Conservation (phyloP, 1,140 invertebrate genomes). For the Drosophila kohkoa region DNA sequence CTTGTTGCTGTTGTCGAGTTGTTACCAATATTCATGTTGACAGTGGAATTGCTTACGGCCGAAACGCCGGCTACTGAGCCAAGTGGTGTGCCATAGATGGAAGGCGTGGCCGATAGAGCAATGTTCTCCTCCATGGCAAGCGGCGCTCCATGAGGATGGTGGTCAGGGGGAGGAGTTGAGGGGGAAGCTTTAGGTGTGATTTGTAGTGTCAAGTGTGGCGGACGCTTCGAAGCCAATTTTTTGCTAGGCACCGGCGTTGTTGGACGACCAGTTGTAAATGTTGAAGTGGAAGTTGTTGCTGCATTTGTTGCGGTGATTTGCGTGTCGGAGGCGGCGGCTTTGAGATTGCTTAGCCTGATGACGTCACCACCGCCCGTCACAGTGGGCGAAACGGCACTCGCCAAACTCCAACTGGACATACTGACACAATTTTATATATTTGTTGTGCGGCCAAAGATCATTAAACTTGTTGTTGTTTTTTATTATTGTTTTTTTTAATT, state of each 20-base stretch:
- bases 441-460: slow-evolving; percentile 13
- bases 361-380: slow-evolving; percentile 64
- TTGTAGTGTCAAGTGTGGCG: slow-evolving; percentile 59
- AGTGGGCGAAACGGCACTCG: slow-evolving; percentile 64
- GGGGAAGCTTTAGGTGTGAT: slow-evolving; percentile 27
- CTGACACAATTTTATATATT: slow-evolving; percentile 28
- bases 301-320: slow-evolving; percentile 33
- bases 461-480: slow-evolving; percentile 1
- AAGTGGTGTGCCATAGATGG: slow-evolving; percentile 60
- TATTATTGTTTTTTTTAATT: slow-evolving; percentile 11
- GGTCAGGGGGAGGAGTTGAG: slow-evolving; percentile 9
- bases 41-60: slow-evolving; percentile 38
- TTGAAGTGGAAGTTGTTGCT: slow-evolving; percentile 17
- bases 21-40: slow-evolving; percentile 12
- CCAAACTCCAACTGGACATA: slow-evolving; percentile 77
- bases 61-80: slow-evolving; percentile 24
- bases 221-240: slow-evolving; percentile 60
- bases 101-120: slow-evolving; percentile 51
- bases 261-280: slow-evolving; percentile 46
- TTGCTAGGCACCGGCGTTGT: slow-evolving; percentile 65
- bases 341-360: slow-evolving; percentile 56
- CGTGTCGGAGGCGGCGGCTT: slow-evolving; percentile 53
- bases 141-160: slow-evolving; percentile 35
- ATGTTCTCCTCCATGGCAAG: slow-evolving; percentile 56
- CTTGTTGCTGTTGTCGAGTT: slow-evolving; percentile 12